Conservation (phyloP, 2,113 vertebrate species). For the Esox niger region DNA sequence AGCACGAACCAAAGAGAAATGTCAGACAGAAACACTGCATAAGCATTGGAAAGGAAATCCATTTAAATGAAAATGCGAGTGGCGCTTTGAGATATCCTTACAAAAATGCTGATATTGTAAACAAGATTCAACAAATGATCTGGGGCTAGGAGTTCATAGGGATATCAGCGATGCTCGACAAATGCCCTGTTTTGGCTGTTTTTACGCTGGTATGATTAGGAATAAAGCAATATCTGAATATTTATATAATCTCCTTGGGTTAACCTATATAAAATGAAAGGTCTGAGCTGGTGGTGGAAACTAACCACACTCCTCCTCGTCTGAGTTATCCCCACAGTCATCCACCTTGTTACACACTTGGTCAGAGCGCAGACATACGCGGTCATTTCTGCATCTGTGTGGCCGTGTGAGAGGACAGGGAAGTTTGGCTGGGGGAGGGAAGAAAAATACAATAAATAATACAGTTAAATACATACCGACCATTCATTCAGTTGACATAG, state of each 20-base stretch:
- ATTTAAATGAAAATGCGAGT: too few relatives aligned
- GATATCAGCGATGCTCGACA: background rate
- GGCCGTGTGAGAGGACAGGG: slow-evolving; percentile 89
- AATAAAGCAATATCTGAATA: background rate
- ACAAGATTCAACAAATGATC: background rate
- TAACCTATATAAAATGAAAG: background rate
- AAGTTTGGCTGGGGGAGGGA: slow-evolving; percentile 79
- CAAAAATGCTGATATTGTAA: background rate
- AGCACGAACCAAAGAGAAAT: background rate
- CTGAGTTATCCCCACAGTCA: slow-evolving; percentile 95
- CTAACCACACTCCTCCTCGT: slow-evolving; percentile 91
- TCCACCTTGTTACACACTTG: slow-evolving; percentile 90
- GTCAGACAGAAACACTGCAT: background rate
- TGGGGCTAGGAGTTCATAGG: background rate
- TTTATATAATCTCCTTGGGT: background rate
- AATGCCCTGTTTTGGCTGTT: background rate
- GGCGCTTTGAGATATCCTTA: background rate
- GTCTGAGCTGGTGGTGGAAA: slow-evolving; percentile 3
- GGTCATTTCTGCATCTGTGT: slow-evolving; percentile 85
- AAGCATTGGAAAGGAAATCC: background rate
- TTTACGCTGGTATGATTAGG: background rate
- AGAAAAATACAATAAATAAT: background rate
- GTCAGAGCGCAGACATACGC: slow-evolving; percentile 84
- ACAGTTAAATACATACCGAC: background rate
- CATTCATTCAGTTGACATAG: slow-evolving; percentile 3